Evolutionary conservation across 2,113 vertebrate genomes (phyloP).

Genomic region (Entelurus aequoreus): DNA sequence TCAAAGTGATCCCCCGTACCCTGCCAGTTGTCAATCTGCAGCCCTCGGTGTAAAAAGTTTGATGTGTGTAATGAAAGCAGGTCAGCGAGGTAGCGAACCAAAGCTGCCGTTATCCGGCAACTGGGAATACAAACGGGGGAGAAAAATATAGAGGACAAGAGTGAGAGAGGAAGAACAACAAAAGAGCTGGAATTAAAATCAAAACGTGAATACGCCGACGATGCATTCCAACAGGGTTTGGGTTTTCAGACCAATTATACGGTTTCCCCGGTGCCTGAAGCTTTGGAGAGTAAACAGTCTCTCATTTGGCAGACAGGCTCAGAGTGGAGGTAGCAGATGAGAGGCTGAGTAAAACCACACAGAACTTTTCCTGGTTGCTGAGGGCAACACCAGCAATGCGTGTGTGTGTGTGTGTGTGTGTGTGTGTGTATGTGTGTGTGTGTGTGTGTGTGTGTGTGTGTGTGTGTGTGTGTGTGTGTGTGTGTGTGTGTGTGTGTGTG

Average conservation of each 20-base stretch:
- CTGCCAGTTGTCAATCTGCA: too few species aligned
- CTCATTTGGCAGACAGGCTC: conserved; percentile 40
- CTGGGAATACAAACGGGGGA: conserved; percentile 1
- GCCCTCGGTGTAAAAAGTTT: too few species aligned
- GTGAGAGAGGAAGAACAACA: background rate
- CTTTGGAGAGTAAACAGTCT: conserved; percentile 40
- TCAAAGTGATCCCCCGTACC: too few species aligned
- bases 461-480: too few species aligned
- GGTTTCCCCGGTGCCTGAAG: conserved; percentile 31
- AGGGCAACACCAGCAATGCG: conserved; percentile 45
- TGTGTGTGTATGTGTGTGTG: too few species aligned
- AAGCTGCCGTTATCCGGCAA: background rate
- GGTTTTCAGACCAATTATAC: conserved; percentile 45
- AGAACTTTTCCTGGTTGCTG: conserved; percentile 38
- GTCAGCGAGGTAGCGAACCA: background rate
- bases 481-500: too few species aligned
- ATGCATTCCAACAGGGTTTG: conserved; percentile 28
- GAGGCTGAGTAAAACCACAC: conserved; percentile 54
- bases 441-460: too few species aligned
- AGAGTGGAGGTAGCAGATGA: conserved; percentile 43
- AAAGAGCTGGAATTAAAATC: conserved; percentile 35
- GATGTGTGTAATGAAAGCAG: background rate
- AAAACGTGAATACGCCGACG: conserved; percentile 12
- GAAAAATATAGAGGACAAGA: background rate
- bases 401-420: too few species aligned